Evolutionary conservation across 2,888 invertebrate species (phyloP), one percentile per base, ranked within the genome.

Genomic region (Diarsia dahlii): DNA sequence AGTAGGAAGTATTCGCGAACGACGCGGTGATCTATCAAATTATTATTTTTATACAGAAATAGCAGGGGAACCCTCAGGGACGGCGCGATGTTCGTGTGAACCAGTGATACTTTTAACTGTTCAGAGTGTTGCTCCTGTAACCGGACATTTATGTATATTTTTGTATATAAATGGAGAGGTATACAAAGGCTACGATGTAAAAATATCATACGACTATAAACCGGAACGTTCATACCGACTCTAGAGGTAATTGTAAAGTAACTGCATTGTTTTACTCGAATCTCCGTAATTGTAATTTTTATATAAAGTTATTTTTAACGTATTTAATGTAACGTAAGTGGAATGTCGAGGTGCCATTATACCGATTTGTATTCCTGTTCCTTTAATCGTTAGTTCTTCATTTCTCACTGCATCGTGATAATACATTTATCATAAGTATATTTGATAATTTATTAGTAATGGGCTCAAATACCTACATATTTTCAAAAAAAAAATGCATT

Each of bases 331-430:
- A 94, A 93, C 87, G 91, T 95, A 94, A 94, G 94, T 90, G 93
- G 94, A 94, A 93, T 91, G 95, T 95, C 93, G 94, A 95, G 95
- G 96, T 96, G 96, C 96, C 96, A 96, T 96, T 94, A 94, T 94
- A 95, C 93, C 93, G 92, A 91, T 94, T 94, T 94, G 92, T 95
- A 95, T 93, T 95, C 92, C 92, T 93, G 91, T 92, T 89, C 89
- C 91, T 92, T 90, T 89, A 84, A 82, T 88, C 88, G 84, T 92
- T 92, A 91, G 89, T 86, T 82, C 88, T 92, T 91, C 89, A 84
- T 91, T 89, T 84, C 89, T 83, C 88, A 83, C 87, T 89, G 82
- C 87, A 86, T 89, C 84, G 84, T 84, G 85, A 81, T 86, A 76
- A 78, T 83, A 82, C 75, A 78, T 80, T 86, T 80, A 77, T 84